Percentiles rank a stretch among this genome's conserved stretches.
phyloP scores from a whole-genome alignment of 2,888 invertebrate genomes.

The Lordiphosa andalusiaca region DNA sequence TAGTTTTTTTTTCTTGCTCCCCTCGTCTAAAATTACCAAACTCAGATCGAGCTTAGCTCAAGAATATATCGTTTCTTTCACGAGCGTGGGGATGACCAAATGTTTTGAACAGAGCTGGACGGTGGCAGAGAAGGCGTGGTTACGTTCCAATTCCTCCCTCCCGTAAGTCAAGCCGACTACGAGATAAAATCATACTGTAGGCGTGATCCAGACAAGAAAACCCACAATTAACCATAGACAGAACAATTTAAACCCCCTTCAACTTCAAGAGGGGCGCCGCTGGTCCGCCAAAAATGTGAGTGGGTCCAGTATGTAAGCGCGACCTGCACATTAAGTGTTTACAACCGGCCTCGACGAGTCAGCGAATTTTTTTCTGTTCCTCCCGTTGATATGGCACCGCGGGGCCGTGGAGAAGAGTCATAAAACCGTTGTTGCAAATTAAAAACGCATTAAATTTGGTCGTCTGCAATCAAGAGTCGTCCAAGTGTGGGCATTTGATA shows the following conservation, averaged over 20 bases:
- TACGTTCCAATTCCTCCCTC: too few relatives aligned
- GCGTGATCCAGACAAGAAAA: too few relatives aligned
- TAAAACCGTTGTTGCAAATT: slow-evolving; percentile 55
- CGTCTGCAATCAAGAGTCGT: slow-evolving; percentile 33
- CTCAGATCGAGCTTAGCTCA: too few relatives aligned
- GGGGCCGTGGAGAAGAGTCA: slow-evolving; percentile 18
- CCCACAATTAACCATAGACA: too few relatives aligned
- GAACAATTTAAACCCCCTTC: not conserved
- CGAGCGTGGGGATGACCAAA: too few relatives aligned
- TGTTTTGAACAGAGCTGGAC: too few relatives aligned
- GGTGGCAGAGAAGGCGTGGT: too few relatives aligned
- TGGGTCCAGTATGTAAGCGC: slow-evolving; percentile 25
- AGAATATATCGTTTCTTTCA: too few relatives aligned
- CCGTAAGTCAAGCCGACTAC: too few relatives aligned
- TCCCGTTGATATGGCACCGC: slow-evolving; percentile 6
- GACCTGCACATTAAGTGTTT: slow-evolving; percentile 44
- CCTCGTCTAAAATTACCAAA: too few relatives aligned
- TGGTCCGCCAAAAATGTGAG: slow-evolving; percentile 12
- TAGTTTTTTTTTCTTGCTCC: too few relatives aligned
- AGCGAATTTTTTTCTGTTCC: slow-evolving; percentile 34
- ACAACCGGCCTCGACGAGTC: slow-evolving; percentile 38
- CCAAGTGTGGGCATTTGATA: slow-evolving; percentile 48
- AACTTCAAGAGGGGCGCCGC: slow-evolving; percentile 3
- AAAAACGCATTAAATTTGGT: slow-evolving; percentile 60
- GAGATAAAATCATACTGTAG: too few relatives aligned